These are phyloP conservation scores for Agriopis leucophaearia DNA, from an alignment of 2,888 invertebrate genomes.

Conservation along the genomic window DNA sequence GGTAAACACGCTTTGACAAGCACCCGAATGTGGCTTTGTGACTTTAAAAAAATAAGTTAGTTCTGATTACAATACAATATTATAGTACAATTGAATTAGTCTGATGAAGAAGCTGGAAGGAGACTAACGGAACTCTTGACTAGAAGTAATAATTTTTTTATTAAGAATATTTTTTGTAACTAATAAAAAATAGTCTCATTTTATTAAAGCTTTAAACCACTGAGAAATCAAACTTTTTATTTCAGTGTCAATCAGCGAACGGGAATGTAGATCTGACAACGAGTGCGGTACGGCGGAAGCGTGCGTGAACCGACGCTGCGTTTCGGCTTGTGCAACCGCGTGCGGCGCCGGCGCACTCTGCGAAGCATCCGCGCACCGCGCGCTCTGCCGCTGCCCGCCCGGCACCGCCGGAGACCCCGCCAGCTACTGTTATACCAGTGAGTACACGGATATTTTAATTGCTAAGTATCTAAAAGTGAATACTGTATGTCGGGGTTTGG, in stretches of 20 bases:
- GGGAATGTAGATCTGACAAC: conserved; percentile 90
- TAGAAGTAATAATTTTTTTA: too few relatives aligned
- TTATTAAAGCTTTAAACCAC: not conserved
- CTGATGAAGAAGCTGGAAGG: too few relatives aligned
- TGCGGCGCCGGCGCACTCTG: conserved; percentile 95
- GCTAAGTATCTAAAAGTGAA: too few relatives aligned
- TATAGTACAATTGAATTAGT: too few relatives aligned
- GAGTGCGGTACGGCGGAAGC: conserved; percentile 93
- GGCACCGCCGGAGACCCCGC: conserved; percentile 96
- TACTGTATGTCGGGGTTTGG: too few relatives aligned
- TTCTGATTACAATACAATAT: too few relatives aligned
- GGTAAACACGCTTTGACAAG: too few relatives aligned
- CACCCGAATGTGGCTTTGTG: too few relatives aligned
- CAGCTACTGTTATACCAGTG: conserved; percentile 94
- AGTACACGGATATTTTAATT: conserved; percentile 62
- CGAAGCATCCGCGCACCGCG: conserved; percentile 91
- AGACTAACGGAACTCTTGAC: too few relatives aligned
- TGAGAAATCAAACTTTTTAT: not conserved
- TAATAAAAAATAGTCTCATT: too few relatives aligned
- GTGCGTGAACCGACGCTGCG: conserved; percentile 92
- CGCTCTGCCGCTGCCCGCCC: conserved; percentile 93
- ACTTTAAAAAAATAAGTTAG: too few relatives aligned
- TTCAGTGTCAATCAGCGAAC: conserved; percentile 73
- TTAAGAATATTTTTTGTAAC: too few relatives aligned
- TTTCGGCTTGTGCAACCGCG: conserved; percentile 93